Evolutionary conservation across 2,797 vertebrate species (phyloP).

Genomic region (Fratercula arctica): DNA sequence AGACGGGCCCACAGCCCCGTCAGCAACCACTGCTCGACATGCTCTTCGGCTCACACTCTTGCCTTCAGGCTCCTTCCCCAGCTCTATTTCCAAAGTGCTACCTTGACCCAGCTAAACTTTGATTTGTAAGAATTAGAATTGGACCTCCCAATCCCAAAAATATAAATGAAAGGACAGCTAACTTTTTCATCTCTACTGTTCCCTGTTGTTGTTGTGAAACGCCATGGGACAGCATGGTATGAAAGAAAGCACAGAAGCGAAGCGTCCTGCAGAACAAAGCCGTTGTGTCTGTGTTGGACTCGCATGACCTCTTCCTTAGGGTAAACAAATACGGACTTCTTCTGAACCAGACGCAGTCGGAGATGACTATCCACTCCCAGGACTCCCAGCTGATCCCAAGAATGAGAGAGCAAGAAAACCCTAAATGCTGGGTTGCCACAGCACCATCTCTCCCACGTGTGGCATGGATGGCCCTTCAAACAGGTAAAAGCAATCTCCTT

Average conservation of each 20-base stretch:
- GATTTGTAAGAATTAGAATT: neutral
- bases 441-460: neutral
- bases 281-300: neutral
- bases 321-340: slow-evolving; percentile 43
- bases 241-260: slow-evolving; percentile 36
- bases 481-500: neutral
- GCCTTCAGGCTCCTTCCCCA: neutral
- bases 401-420: neutral
- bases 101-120: neutral
- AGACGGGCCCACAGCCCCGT: neutral
- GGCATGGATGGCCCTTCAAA: neutral
- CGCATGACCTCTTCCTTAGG: slow-evolving; percentile 6
- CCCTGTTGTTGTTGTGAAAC: neutral
- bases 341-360: slow-evolving; percentile 1
- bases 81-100: neutral
- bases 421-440: neutral
- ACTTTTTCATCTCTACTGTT: neutral
- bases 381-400: neutral
- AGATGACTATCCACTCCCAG: neutral
- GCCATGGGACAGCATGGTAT: neutral
- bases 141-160: neutral
- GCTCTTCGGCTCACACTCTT: neutral
- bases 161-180: neutral
- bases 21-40: neutral
- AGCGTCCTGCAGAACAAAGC: slow-evolving; percentile 7